phyloP scores from a whole-genome alignment of 2,113 vertebrate species.

The Okapia johnstoni region DNA sequence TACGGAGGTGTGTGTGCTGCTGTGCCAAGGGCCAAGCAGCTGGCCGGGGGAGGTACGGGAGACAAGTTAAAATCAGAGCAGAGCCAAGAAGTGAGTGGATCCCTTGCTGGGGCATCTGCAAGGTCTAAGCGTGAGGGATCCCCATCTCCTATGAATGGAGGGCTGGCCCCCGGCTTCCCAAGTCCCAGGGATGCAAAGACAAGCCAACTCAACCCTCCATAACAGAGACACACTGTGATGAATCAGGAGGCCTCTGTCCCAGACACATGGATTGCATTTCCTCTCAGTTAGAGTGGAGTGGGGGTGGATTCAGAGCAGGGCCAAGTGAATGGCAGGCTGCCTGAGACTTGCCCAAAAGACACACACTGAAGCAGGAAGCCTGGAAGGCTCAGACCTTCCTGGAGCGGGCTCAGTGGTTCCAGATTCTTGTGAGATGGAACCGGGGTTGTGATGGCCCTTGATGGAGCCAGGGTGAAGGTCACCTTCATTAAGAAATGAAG shows the following conservation, averaged over 20 bases:
- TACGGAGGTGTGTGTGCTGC: neutral
- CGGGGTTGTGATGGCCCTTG: neutral
- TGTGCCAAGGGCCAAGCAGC: neutral
- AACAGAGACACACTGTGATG: neutral
- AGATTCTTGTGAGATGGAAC: neutral
- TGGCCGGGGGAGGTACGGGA: neutral
- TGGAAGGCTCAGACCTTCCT: neutral
- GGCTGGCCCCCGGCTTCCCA: neutral
- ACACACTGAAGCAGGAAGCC: neutral
- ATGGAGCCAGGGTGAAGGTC: neutral
- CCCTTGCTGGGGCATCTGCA: neutral
- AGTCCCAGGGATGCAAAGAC: neutral
- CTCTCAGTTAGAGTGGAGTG: neutral
- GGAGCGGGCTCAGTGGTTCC: neutral
- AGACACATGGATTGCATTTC: constrained; percentile 10
- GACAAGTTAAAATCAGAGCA: neutral
- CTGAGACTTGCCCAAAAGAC: neutral
- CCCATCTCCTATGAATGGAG: neutral
- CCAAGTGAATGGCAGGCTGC: neutral
- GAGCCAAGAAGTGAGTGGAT: neutral
- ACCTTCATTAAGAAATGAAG: neutral
- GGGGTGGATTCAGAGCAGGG: neutral
- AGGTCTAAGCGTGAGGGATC: too few relatives aligned
- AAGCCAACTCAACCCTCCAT: neutral
- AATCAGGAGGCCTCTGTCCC: neutral